These are phyloP conservation scores for Andrena cerasifolii DNA, from an alignment of 1,140 invertebrate species.

Conservation along the genomic window DNA sequence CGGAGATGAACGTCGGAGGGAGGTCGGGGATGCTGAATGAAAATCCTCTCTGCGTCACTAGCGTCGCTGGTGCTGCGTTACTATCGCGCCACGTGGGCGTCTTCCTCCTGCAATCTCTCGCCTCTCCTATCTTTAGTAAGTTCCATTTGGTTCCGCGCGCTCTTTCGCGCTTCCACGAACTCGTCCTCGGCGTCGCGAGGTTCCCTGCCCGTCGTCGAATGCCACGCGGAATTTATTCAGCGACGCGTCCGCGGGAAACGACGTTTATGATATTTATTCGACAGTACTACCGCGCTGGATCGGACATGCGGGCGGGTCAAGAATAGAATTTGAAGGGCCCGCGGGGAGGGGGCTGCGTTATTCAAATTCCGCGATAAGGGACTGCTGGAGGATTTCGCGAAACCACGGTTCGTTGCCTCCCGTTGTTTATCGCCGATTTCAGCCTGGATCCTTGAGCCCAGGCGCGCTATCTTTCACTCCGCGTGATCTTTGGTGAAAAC, in stretches of 20 bases:
- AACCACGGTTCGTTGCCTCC: not conserved
- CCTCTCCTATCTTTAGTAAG: conserved; percentile 47
- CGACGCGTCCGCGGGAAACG: conserved; percentile 9
- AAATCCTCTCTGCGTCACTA: not conserved
- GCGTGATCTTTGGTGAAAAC: too few species aligned
- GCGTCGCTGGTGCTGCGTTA: not conserved
- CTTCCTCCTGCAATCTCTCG: conserved; percentile 27
- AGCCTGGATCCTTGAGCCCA: not conserved
- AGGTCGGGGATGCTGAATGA: conserved; percentile 21
- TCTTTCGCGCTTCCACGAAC: conserved; percentile 26
- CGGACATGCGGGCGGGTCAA: conserved; percentile 19
- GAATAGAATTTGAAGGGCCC: not conserved
- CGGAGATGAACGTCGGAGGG: not conserved
- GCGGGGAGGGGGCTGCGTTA: not conserved
- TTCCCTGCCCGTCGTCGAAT: conserved; percentile 1
- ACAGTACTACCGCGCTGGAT: not conserved
- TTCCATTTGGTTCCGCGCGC: conserved; percentile 37
- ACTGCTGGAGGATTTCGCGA: not conserved
- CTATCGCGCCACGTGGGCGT: conserved; percentile 52
- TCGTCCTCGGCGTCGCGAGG: not conserved
- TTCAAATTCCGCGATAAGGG: conserved; percentile 32
- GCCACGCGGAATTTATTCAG: conserved; percentile 25
- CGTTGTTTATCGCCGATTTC: conserved; percentile 23
- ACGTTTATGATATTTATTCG: conserved; percentile 46
- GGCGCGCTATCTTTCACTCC: not conserved